These are phyloP conservation scores for Capreolus pygargus DNA, from an alignment of 2,113 vertebrate genomes.

Conservation along the genomic window DNA sequence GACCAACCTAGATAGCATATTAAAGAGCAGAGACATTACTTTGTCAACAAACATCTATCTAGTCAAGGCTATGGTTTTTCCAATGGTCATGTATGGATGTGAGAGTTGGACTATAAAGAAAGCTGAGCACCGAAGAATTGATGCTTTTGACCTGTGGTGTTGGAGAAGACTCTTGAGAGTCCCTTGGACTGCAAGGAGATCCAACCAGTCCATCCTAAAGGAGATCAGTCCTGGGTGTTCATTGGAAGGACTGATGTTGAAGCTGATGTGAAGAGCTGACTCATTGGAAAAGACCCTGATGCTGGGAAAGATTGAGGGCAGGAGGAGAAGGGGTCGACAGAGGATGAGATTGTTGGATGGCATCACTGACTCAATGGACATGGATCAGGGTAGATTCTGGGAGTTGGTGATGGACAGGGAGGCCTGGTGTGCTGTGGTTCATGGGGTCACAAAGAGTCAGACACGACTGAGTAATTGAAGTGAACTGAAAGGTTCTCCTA, in stretches of 20 bases:
- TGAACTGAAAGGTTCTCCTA: neutral
- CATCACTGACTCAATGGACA: neutral
- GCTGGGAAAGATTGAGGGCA: neutral
- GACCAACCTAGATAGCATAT: neutral
- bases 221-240: neutral
- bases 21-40: neutral
- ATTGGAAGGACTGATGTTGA: neutral
- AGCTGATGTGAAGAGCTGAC: neutral
- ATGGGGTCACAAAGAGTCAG: accelerated
- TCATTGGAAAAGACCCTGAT: neutral
- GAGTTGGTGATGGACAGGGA: neutral
- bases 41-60: neutral
- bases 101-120: neutral
- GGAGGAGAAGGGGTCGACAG: neutral
- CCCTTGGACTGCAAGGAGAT: neutral
- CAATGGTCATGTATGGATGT: neutral
- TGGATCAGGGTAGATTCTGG: neutral
- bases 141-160: neutral
- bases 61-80: neutral
- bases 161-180: neutral
- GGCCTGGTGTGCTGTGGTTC: neutral
- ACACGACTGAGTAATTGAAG: neutral
- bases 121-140: accelerated
- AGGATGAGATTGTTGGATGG: neutral
- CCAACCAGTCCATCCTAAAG: neutral